Percentiles rank a stretch among this genome's conserved stretches.
Evolutionary conservation across 2,888 invertebrate species (phyloP).

Genomic region (Carabus problematicus): DNA sequence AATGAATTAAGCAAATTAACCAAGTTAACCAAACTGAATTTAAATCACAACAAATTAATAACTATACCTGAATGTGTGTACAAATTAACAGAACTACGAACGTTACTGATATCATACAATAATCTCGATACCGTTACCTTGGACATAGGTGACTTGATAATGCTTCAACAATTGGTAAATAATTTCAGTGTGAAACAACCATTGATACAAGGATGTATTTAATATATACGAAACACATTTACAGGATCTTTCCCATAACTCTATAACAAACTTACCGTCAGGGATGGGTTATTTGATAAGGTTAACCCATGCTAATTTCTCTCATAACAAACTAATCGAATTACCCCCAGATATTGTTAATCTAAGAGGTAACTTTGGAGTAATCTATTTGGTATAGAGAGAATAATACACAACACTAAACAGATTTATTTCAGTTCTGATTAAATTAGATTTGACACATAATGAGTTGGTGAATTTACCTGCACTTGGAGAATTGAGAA

Average conservation of each 20-base stretch:
- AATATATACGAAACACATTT: slow-evolving; percentile 48
- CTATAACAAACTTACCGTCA: slow-evolving; percentile 73
- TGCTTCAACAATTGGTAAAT: slow-evolving; percentile 76
- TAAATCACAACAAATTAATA: slow-evolving; percentile 73
- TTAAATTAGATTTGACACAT: slow-evolving; percentile 75
- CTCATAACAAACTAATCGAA: slow-evolving; percentile 76
- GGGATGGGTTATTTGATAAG: slow-evolving; percentile 86
- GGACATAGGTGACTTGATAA: slow-evolving; percentile 78
- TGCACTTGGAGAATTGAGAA: slow-evolving; percentile 73
- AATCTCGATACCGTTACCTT: slow-evolving; percentile 70
- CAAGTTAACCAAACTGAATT: slow-evolving; percentile 70
- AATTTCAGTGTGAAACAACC: slow-evolving; percentile 9
- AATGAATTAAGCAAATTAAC: slow-evolving; percentile 74
- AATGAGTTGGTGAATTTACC: slow-evolving; percentile 74
- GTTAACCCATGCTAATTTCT: slow-evolving; percentile 74
- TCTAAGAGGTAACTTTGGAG: slow-evolving; percentile 72
- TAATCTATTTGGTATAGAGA: neutral
- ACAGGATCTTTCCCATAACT: slow-evolving; percentile 83
- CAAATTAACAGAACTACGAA: slow-evolving; percentile 72
- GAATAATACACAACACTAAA: slow-evolving; percentile 1
- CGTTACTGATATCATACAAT: slow-evolving; percentile 80
- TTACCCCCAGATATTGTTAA: slow-evolving; percentile 83
- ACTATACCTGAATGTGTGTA: slow-evolving; percentile 71
- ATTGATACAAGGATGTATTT: slow-evolving; percentile 18
- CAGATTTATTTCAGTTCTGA: slow-evolving; percentile 64